Conservation (phyloP, 2,113 vertebrate genomes). For the Mystacornis crossleyi region DNA sequence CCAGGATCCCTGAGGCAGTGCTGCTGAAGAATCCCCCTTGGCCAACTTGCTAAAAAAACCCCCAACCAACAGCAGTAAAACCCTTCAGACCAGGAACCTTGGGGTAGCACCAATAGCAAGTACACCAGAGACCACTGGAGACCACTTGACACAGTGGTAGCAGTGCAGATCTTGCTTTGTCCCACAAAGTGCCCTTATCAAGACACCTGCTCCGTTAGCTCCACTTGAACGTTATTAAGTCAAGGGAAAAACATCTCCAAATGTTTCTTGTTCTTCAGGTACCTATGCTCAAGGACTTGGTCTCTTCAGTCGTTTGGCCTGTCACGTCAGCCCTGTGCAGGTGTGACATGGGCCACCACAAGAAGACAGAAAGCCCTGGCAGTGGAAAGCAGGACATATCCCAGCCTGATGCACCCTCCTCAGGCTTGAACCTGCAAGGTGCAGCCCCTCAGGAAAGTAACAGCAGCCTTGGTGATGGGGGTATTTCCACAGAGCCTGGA, state of each 20-base stretch:
- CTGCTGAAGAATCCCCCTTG: background rate
- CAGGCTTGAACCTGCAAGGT: background rate
- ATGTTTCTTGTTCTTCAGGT: background rate
- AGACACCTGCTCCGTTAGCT: background rate
- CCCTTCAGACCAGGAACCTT: background rate
- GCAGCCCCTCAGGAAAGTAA: background rate
- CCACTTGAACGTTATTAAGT: background rate
- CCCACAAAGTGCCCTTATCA: background rate
- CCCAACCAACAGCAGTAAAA: background rate
- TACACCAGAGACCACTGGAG: background rate
- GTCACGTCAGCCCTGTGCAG: background rate
- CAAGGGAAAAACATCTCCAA: background rate
- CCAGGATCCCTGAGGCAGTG: background rate
- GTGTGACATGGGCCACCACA: background rate
- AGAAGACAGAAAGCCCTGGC: background rate
- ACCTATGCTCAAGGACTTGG: background rate
- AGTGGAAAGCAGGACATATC: background rate
- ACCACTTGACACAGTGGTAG: background rate
- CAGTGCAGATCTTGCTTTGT: background rate
- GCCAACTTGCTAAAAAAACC: background rate
- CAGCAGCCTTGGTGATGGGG: background rate
- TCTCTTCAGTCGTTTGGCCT: background rate
- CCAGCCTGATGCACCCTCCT: background rate
- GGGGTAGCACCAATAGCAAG: accelerated
- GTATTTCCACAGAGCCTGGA: background rate